A percentile compares a stretch with the other conserved stretches of the same genome.
Conservation (phyloP, 2,888 invertebrate species). For the Ariolimax columbianus region DNA sequence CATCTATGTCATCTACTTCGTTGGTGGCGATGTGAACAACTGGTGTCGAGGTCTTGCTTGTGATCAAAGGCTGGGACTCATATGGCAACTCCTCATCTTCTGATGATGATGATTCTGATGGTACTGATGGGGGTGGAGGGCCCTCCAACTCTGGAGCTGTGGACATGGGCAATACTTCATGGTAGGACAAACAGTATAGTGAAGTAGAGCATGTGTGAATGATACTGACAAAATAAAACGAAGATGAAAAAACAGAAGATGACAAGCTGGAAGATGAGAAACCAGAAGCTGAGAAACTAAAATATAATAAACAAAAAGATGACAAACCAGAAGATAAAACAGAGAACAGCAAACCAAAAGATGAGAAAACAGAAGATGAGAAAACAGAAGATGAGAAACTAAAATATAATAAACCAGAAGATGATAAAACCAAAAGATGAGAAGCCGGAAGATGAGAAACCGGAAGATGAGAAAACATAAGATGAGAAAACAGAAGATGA, state of each 20-base stretch:
- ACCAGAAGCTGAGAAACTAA: too few relatives aligned
- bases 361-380: too few relatives aligned
- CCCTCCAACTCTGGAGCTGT: conserved; percentile 68
- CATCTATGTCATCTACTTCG: conserved; percentile 55
- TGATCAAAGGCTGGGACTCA: conserved; percentile 68
- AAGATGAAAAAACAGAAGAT: too few relatives aligned
- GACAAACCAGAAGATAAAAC: too few relatives aligned
- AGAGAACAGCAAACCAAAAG: neutral
- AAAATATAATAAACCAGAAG: too few relatives aligned
- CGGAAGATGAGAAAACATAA: too few relatives aligned
- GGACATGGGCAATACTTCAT: neutral
- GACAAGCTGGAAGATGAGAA: too few relatives aligned
- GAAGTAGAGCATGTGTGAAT: neutral
- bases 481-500: neutral
- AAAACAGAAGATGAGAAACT: too few relatives aligned
- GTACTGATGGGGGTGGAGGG: conserved; percentile 56
- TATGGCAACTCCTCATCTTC: conserved; percentile 66
- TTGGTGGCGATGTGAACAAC: conserved; percentile 46
- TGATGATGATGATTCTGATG: conserved; percentile 59
- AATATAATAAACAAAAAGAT: too few relatives aligned
- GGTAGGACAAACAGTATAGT: neutral
- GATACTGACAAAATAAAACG: too few relatives aligned
- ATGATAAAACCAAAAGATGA: too few relatives aligned
- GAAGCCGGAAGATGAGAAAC: too few relatives aligned
- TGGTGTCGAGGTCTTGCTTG: conserved; percentile 61